Percentiles rank a stretch among this genome's conserved stretches.
These are phyloP conservation scores for Scomber scombrus DNA, from an alignment of 2,113 vertebrate species.

Conservation along the genomic window DNA sequence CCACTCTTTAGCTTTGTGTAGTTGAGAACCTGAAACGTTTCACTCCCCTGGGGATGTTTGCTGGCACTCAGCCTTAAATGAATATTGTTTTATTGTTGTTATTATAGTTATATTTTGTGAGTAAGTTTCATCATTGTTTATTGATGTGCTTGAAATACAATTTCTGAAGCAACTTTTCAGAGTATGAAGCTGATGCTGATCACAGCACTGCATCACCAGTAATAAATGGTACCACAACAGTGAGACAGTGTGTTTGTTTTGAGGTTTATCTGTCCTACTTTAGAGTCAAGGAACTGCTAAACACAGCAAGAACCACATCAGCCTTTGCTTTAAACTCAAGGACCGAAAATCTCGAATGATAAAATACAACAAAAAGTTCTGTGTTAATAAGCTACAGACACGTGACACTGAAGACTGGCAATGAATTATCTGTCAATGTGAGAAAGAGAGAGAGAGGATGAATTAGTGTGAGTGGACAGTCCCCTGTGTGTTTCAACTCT, in stretches of 20 bases:
- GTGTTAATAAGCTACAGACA: no score
- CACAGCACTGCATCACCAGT: neutral
- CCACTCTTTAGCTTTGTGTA: conserved; percentile 16
- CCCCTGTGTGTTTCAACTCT: conserved; percentile 34
- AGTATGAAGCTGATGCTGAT: neutral
- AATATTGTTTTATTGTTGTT: neutral
- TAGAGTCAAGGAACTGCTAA: no score
- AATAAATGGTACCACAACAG: neutral
- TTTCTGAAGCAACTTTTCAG: neutral
- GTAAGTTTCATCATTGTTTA: conserved; percentile 1
- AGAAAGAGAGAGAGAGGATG: neutral
- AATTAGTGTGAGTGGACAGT: neutral
- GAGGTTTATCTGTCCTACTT: neutral
- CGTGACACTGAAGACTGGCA: no score
- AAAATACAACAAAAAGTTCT: no score
- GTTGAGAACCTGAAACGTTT: conserved; percentile 2
- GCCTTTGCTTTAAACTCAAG: no score
- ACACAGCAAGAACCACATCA: no score
- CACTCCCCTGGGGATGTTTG: neutral
- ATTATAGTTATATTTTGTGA: neutral
- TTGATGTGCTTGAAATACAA: neutral
- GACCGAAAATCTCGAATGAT: no score
- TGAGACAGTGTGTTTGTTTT: neutral
- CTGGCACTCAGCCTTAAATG: neutral
- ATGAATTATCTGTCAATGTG: neutral